These are phyloP conservation scores for Sarcophaga subvicina DNA, from an alignment of 2,888 invertebrate species.

Conservation along the genomic window DNA sequence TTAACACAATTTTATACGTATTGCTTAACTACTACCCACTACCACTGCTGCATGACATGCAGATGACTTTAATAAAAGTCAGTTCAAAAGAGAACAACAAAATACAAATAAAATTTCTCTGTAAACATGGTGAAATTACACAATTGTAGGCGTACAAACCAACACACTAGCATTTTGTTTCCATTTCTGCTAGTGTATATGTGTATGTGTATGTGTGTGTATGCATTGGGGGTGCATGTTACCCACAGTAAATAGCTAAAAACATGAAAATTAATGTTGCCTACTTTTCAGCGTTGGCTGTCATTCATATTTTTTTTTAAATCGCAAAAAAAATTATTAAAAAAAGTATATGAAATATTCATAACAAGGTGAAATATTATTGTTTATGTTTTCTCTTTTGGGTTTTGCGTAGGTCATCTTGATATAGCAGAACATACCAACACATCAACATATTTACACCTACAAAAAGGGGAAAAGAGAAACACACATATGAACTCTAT, in stretches of 20 bases:
- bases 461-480: no score
- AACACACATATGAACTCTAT: no score
- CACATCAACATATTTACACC: no score
- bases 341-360: neutral
- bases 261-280: slow-evolving; percentile 36
- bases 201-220: neutral
- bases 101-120: neutral
- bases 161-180: neutral
- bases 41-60: neutral
- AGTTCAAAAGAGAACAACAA: slow-evolving; percentile 4
- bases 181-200: neutral
- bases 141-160: slow-evolving; percentile 41
- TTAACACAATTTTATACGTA: neutral
- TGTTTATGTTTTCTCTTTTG: neutral
- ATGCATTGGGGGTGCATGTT: neutral
- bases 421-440: neutral
- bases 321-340: neutral
- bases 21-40: neutral
- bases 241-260: slow-evolving; percentile 27
- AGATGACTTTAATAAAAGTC: slow-evolving; percentile 15
- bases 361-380: slow-evolving; percentile 40
- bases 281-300: slow-evolving; percentile 40
- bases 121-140: slow-evolving; percentile 27
- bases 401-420: slow-evolving; percentile 20
- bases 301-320: slow-evolving; percentile 34